A percentile compares a stretch with the other conserved stretches of the same genome.
These are phyloP conservation scores for Eutolmus rufibarbis DNA, from an alignment of 2,888 invertebrate genomes.

Conservation along the genomic window DNA sequence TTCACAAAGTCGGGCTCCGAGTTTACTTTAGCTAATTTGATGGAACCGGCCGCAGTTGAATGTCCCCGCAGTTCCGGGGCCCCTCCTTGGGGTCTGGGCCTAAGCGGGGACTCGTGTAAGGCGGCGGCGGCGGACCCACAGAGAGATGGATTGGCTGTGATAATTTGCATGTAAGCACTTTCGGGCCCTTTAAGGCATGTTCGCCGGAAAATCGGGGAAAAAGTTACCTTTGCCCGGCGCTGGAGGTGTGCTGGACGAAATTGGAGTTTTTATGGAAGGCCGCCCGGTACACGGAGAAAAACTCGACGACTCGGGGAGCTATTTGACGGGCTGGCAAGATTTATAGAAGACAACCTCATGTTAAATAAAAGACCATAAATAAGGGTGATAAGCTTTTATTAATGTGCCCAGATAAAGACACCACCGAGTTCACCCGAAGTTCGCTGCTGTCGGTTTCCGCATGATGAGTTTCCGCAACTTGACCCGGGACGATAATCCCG, in stretches of 20 bases:
- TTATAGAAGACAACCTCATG: conserved; percentile 31
- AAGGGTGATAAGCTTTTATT: conserved; percentile 35
- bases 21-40: conserved; percentile 17
- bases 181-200: not conserved
- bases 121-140: not conserved
- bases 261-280: not conserved
- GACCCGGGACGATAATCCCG: conserved; percentile 4
- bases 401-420: conserved; percentile 19
- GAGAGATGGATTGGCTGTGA: conserved; percentile 16
- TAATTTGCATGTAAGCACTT: conserved; percentile 24
- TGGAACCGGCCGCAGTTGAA: conserved; percentile 13
- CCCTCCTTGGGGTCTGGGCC: not conserved
- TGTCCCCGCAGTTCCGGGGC: not conserved
- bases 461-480: conserved; percentile 15
- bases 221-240: not conserved
- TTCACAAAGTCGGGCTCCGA: not conserved
- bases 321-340: conserved; percentile 5
- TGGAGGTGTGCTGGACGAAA: not conserved
- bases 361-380: conserved; percentile 33
- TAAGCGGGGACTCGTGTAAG: not conserved
- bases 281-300: not conserved
- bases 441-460: not conserved
- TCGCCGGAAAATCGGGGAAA: not conserved
- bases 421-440: not conserved
- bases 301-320: not conserved